Percentiles rank a stretch among this genome's conserved stretches.
Evolutionary conservation across 1,140 invertebrate genomes (phyloP).

Genomic region (Arctopsyche grandis): DNA sequence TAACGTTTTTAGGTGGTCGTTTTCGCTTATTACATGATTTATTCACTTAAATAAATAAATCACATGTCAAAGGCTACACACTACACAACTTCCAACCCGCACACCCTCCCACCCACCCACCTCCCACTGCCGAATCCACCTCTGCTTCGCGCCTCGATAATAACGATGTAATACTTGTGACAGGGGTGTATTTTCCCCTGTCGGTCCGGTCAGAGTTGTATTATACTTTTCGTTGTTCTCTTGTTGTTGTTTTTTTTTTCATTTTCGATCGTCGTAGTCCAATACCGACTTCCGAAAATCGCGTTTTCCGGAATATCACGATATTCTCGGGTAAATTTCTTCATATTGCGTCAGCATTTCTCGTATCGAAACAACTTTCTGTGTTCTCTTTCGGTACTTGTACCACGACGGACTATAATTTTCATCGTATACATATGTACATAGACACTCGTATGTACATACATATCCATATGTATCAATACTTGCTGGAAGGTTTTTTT

Average conservation of each 20-base stretch:
- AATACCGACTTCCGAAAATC: neutral
- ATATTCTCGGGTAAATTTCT: neutral
- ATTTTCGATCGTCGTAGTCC: neutral
- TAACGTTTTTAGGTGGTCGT: conserved; percentile 4
- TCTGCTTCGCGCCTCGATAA: neutral
- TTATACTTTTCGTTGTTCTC: neutral
- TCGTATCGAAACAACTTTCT: conserved; percentile 4
- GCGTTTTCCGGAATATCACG: neutral
- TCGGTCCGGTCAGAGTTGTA: neutral
- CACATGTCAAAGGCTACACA: conserved; percentile 1
- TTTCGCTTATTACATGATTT: conserved; percentile 26
- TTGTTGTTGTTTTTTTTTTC: neutral
- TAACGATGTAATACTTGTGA: neutral
- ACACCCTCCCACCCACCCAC: neutral
- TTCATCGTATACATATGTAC: neutral
- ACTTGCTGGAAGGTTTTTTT: too few relatives aligned
- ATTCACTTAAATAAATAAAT: conserved; percentile 31
- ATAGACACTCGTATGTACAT: too few relatives aligned
- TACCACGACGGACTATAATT: neutral
- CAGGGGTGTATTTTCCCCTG: neutral
- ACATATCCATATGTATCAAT: too few relatives aligned
- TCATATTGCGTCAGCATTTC: conserved; percentile 3
- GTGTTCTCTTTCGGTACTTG: neutral
- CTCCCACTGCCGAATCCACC: neutral
- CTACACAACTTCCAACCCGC: neutral